Percentiles rank a stretch among this genome's conserved stretches.
Conservation (phyloP, 1,140 invertebrate genomes). For the Drosophila carrolli region DNA sequence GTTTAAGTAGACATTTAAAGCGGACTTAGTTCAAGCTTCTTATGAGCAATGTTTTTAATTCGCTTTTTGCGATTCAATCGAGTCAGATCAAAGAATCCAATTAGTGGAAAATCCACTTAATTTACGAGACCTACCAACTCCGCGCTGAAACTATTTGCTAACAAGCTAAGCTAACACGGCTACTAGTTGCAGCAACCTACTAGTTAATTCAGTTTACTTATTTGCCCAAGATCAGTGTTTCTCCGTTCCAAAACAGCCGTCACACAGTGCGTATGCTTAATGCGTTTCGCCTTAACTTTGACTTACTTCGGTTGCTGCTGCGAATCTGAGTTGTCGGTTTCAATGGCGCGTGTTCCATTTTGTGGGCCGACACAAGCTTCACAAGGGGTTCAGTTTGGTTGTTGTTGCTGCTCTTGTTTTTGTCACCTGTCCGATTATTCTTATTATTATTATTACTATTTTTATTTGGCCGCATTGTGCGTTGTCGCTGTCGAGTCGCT, state of each 20-base stretch:
- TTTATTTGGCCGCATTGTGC: constrained; percentile 66
- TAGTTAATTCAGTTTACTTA: constrained; percentile 59
- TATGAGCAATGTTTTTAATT: not conserved
- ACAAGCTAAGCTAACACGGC: constrained; percentile 63
- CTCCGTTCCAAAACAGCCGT: constrained; percentile 50
- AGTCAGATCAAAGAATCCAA: constrained; percentile 37
- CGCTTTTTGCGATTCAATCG: not conserved
- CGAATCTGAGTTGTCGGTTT: constrained; percentile 34
- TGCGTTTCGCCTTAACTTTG: constrained; percentile 53
- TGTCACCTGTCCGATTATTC: constrained; percentile 73
- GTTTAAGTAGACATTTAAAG: too few species aligned
- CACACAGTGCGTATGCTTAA: constrained; percentile 71
- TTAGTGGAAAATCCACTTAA: constrained; percentile 57
- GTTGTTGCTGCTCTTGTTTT: constrained; percentile 66
- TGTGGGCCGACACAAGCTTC: constrained; percentile 52
- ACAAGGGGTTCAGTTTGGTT: constrained; percentile 36
- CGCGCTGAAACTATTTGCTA: constrained; percentile 63
- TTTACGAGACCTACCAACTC: constrained; percentile 36
- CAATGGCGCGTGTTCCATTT: constrained; percentile 69
- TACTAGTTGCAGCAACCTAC: constrained; percentile 56
- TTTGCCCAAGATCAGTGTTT: constrained; percentile 29
- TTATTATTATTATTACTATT: constrained; percentile 64
- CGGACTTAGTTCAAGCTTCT: not conserved
- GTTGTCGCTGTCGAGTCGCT: constrained; percentile 57
- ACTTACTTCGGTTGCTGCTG: constrained; percentile 18